A percentile compares a stretch with the other conserved stretches of the same genome.
Evolutionary conservation across 2,888 invertebrate genomes (phyloP).

Genomic region (Drosophila longiperda): DNA sequence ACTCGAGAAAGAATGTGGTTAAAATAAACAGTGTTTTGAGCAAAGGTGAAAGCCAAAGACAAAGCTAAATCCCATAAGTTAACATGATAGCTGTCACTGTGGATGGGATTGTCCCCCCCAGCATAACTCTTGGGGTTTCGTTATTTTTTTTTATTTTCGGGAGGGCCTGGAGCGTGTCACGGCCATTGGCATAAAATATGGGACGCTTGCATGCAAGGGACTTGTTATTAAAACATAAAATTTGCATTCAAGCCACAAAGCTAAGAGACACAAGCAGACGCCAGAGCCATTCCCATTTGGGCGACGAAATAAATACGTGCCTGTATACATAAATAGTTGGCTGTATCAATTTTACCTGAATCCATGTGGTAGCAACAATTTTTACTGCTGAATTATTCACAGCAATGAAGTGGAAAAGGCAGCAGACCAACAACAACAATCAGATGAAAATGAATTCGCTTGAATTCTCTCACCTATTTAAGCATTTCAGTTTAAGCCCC

Average conservation of each 20-base stretch:
- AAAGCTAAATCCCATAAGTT: slow-evolving; percentile 45
- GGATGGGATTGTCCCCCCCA: slow-evolving; percentile 3
- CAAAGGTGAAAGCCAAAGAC: slow-evolving; percentile 34
- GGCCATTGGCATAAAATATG: slow-evolving; percentile 78
- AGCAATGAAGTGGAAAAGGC: slow-evolving; percentile 3
- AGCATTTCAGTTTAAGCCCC: slow-evolving; percentile 7
- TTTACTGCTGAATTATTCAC: slow-evolving; percentile 68
- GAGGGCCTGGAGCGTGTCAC: slow-evolving; percentile 41
- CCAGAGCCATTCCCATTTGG: slow-evolving; percentile 14
- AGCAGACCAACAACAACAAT: background rate
- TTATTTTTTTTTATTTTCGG: slow-evolving; percentile 2
- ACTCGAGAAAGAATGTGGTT: slow-evolving; percentile 43
- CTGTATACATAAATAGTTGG: slow-evolving; percentile 14
- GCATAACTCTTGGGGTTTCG: slow-evolving; percentile 10
- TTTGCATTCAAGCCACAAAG: slow-evolving; percentile 75
- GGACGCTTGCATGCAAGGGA: slow-evolving; percentile 75
- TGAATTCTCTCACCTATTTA: slow-evolving; percentile 36
- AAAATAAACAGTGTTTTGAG: slow-evolving; percentile 36
- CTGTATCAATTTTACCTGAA: slow-evolving; percentile 38
- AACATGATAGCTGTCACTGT: slow-evolving; percentile 13
- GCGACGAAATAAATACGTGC: slow-evolving; percentile 46
- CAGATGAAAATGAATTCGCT: slow-evolving; percentile 9
- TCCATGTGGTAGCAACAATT: slow-evolving; percentile 52
- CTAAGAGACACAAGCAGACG: slow-evolving; percentile 47
- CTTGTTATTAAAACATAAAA: slow-evolving; percentile 82